These are phyloP conservation scores for Sebastes flavidus DNA, from an alignment of 2,797 vertebrate genomes.

Conservation along the genomic window DNA sequence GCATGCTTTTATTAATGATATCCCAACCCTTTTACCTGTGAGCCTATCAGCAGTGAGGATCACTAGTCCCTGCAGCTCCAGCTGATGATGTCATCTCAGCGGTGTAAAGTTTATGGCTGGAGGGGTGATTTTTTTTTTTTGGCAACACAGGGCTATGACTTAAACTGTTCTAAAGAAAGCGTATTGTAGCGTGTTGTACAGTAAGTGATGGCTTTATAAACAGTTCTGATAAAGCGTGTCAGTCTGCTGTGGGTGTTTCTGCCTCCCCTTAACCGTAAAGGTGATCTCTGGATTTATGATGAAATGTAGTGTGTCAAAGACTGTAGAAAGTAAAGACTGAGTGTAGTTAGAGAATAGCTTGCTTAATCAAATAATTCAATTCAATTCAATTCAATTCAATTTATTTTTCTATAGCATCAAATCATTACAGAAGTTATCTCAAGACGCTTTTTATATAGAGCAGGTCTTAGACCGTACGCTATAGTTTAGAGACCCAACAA, in stretches of 20 bases:
- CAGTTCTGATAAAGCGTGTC: not conserved
- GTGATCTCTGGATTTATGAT: not conserved
- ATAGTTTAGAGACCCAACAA: too few relatives aligned
- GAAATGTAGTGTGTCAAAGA: not conserved
- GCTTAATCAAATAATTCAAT: not conserved
- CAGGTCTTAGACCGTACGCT: too few relatives aligned
- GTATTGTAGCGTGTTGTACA: not conserved
- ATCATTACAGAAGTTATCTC: too few relatives aligned
- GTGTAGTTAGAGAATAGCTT: not conserved
- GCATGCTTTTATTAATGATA: constrained; percentile 66
- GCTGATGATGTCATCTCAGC: constrained; percentile 55
- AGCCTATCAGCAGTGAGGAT: constrained; percentile 63
- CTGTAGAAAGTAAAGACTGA: not conserved
- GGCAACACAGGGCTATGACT: not conserved
- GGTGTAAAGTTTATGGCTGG: constrained; percentile 15
- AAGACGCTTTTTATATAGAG: too few relatives aligned
- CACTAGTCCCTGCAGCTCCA: not conserved
- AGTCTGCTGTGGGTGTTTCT: too few relatives aligned
- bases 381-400: too few relatives aligned
- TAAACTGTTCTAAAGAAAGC: not conserved
- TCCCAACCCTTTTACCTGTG: constrained; percentile 63
- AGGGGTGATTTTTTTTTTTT: constrained; percentile 10
- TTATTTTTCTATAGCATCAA: too few relatives aligned
- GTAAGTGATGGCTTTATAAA: not conserved
- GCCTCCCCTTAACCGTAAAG: not conserved